Base-by-base conservation (phyloP, 2,888 invertebrate species). In the Lasioglossum zephyrum region DNA sequence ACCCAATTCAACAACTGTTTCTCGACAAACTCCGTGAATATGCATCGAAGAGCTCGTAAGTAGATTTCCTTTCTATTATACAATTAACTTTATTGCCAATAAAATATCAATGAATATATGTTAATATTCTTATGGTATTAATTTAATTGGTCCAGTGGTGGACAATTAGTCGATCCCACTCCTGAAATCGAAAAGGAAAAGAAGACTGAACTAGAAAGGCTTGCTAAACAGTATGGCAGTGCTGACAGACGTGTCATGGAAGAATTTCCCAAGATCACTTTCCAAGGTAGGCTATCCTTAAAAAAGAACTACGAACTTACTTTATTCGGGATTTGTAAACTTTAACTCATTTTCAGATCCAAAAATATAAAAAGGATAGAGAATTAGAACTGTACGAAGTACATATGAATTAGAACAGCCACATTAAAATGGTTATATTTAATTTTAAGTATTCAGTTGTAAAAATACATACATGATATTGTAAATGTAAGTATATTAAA, bases 1-100 rank as follows among this genome's bases (percentile, higher is more conserved):
- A 99, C 95, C 99, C 99, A 6, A 98, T 99, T 93, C 99, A 99
- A 95, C 97, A 99, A 95, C 95, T 99, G 77, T 99, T 99, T 95
- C 95, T 99, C 63, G 98, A 99, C 91, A 99, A 99, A 97, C 96
- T 99, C 90, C 96, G 97, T 88, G 99, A 99, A 95, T 99, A 98
- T 96, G 97, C 97, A 94, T 96, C 97, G 92, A 98, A 98, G 95
- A 97, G 98, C 96, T 95, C 96, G 98, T 98, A 96, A 96, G 97
- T 96, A 91, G 26, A 57, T 77, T 4, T 57, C 0, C 16, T 16
- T 57, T 57, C 11, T 22, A 2, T 36, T 36, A 8, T 39, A 4
- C 39, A 18, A 22, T 69, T 39, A 11, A 39, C 22, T 66, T 16
- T 18, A 18, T 5, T 8, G 6, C 16, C 26, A 57, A 16, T 75